Conservation (phyloP, 2,113 vertebrate genomes). For the Dasyprocta punctata region DNA sequence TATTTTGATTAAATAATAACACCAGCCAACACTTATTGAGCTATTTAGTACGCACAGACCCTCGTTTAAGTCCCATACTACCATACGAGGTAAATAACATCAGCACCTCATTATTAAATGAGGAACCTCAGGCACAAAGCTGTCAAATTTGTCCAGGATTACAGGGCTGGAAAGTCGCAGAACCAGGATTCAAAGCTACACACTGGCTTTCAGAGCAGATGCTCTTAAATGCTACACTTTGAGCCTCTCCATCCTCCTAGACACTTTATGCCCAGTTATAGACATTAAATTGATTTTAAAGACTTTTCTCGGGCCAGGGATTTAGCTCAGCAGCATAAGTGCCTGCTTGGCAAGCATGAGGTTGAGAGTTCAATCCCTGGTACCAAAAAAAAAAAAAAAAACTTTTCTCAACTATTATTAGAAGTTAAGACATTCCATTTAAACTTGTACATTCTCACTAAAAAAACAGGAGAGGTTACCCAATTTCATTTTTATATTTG, state of each 20-base stretch:
- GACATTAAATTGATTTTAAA: neutral
- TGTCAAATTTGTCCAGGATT: neutral
- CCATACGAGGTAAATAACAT: neutral
- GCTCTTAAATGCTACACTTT: neutral
- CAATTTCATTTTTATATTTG: constrained; percentile 51
- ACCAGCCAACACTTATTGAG: neutral
- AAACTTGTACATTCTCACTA: neutral
- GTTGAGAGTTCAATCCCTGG: no score
- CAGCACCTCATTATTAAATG: neutral
- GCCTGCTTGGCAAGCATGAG: no score
- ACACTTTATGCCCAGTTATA: neutral
- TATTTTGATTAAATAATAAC: neutral
- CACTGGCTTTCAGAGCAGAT: neutral
- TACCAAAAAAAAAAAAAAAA: no score
- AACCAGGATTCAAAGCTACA: neutral
- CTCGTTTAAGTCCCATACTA: constrained; percentile 34
- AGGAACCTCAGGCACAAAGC: neutral
- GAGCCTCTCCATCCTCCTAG: neutral
- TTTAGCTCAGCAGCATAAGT: no score
- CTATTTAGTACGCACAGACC: neutral
- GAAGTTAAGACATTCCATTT: constrained; percentile 30
- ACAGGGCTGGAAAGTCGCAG: neutral
- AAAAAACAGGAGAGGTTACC: neutral
- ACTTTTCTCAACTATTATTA: constrained; percentile 15
- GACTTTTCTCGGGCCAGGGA: no score